A percentile compares a stretch with the other conserved stretches of the same genome.
Conservation (phyloP, 2,113 vertebrate species). For the Anseranas semipalmata region DNA sequence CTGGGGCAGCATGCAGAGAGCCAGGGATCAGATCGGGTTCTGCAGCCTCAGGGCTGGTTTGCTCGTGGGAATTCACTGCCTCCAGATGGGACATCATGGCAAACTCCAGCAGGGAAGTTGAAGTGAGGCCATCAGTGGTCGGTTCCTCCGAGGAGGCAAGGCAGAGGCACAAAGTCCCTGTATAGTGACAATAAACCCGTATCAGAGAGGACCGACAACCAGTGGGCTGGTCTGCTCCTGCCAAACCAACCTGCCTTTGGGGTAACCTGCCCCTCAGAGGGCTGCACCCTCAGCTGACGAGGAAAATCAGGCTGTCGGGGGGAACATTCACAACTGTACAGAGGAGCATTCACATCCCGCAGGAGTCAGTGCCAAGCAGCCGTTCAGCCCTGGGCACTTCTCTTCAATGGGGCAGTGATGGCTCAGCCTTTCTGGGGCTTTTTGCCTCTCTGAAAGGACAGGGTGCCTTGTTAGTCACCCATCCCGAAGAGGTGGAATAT, state of each 20-base stretch:
- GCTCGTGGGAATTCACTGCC: conserved; percentile 64
- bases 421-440: background rate
- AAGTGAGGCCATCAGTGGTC: conserved; percentile 74
- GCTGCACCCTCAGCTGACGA: background rate
- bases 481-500: background rate
- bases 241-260: background rate
- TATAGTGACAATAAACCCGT: background rate
- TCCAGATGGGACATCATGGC: conserved; percentile 72
- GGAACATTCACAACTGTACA: background rate
- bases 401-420: background rate
- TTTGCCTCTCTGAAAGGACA: background rate
- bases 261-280: background rate
- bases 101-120: conserved; percentile 76
- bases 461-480: background rate
- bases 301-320: background rate
- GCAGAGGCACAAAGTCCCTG: conserved; percentile 69
- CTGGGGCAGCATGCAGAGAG: conserved; percentile 77
- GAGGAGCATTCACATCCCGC: background rate
- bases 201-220: background rate
- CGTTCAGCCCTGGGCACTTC: background rate
- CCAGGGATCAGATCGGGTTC: conserved; percentile 52
- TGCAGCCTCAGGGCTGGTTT: background rate
- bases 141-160: conserved; percentile 63
- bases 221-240: background rate
- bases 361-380: background rate